Base-by-base conservation (phyloP, 2,797 vertebrate genomes). In the Sebastes kiyomatsui region DNA sequence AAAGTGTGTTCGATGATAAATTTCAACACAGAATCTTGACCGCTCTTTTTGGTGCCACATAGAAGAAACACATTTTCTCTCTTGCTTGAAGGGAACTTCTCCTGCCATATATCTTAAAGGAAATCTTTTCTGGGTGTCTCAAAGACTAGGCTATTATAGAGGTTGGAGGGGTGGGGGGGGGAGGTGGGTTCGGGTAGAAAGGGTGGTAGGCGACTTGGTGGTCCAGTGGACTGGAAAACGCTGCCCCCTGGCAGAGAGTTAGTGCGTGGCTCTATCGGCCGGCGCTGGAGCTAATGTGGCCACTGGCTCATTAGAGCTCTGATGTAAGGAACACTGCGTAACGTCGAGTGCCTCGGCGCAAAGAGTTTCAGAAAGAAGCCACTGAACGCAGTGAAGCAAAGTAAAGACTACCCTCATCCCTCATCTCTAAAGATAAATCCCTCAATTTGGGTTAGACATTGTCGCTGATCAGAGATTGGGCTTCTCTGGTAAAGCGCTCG, bases 201-300 rank as follows among this genome's bases (percentile, higher is more conserved):
- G 67, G 85, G 79, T 84, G 90, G 85, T 76, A 75, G 71, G 83
- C 71, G 76, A 91, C 83, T 88, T 83, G 90, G 90, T 92, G 90
- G 89, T 90, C 91, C 90, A 84, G 85, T 95, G 93, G 94, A 93
- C 90, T 93, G 94, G 94, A 95, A 94, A 94, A 93, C 74, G 74
- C 78, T 90, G 90, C 80, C 93, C 88, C 65, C 81, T 86, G 88
- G 93, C 91, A 87, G 87, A 74, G 82, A 90, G 83, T 86, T 79
- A 86, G 75, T 82, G 89, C 80, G 75, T 42, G 87, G 88, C 86
- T 88, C 80, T 86, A 79, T 90, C 69, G 69, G 74, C 42, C 3
- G 46, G 46, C 46, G 55, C 82, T 85, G 87, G 80, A 84, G 91
- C 90, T 93, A 92, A 94, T 87, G 87, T 90, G 86, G 83, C 93